These are phyloP conservation scores for Carassius auratus DNA, from an alignment of 2,113 vertebrate species.

Conservation along the genomic window DNA sequence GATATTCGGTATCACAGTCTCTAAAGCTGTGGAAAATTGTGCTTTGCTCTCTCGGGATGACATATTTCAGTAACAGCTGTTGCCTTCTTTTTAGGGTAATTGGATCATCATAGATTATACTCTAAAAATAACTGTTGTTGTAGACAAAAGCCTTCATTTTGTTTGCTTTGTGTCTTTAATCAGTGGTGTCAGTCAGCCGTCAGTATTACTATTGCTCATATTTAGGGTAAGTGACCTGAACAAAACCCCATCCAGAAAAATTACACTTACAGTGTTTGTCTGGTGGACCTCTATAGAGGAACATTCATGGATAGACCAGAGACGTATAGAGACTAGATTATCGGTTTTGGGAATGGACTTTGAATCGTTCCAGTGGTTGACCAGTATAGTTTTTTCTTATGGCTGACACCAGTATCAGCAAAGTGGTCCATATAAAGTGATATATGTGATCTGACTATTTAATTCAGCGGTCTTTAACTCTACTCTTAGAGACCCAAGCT, in stretches of 20 bases:
- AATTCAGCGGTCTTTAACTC: too few species aligned
- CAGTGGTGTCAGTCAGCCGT: neutral
- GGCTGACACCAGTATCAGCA: too few species aligned
- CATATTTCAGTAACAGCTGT: slow-evolving; percentile 23
- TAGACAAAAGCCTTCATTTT: neutral
- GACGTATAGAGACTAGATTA: neutral
- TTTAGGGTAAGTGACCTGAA: neutral
- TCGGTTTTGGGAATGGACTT: neutral
- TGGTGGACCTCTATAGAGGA: neutral
- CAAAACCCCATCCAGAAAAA: neutral
- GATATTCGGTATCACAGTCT: neutral
- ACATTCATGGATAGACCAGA: neutral
- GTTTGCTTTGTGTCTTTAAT: neutral
- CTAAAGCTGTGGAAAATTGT: neutral
- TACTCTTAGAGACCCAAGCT: too few species aligned
- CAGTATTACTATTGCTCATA: neutral
- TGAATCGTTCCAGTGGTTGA: too few species aligned
- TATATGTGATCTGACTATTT: too few species aligned
- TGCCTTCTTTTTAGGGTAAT: slow-evolving; percentile 1
- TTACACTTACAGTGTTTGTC: neutral
- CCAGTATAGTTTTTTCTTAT: too few species aligned
- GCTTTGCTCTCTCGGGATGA: neutral
- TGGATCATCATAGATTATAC: neutral
- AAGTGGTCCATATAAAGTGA: too few species aligned
- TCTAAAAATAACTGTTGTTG: neutral